These are phyloP conservation scores for Tragelaphus imberbis DNA, from an alignment of 2,113 vertebrate species.

Conservation along the genomic window DNA sequence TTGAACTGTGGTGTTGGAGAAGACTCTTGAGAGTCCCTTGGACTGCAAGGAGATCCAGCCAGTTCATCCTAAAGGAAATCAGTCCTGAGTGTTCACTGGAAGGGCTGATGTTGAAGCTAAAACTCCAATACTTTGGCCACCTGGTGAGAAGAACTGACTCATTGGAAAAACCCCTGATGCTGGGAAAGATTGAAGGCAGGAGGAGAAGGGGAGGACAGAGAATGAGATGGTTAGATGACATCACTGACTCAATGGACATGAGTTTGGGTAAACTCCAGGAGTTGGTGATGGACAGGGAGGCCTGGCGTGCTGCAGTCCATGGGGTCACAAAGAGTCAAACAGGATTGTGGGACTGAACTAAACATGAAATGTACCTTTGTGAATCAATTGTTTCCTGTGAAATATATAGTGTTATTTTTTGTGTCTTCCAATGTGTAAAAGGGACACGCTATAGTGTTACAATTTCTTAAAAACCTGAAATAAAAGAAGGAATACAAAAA, in stretches of 20 bases:
- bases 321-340: not conserved
- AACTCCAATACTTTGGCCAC: not conserved
- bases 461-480: not conserved
- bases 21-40: not conserved
- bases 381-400: not conserved
- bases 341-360: fast-evolving
- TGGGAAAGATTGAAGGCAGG: not conserved
- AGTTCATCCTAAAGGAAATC: not conserved
- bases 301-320: fast-evolving
- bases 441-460: not conserved
- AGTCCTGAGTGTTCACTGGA: not conserved
- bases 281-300: not conserved
- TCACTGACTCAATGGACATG: not conserved
- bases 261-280: not conserved
- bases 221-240: not conserved
- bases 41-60: not conserved
- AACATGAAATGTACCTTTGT: not conserved
- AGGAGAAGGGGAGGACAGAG: not conserved
- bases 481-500: not conserved
- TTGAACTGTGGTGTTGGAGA: not conserved
- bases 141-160: not conserved
- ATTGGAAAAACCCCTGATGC: not conserved
- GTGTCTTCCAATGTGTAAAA: not conserved
- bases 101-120: not conserved
- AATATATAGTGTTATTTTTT: not conserved